These are phyloP conservation scores for Iselma pallidipennis DNA, from an alignment of 2,888 invertebrate genomes.

Conservation along the genomic window DNA sequence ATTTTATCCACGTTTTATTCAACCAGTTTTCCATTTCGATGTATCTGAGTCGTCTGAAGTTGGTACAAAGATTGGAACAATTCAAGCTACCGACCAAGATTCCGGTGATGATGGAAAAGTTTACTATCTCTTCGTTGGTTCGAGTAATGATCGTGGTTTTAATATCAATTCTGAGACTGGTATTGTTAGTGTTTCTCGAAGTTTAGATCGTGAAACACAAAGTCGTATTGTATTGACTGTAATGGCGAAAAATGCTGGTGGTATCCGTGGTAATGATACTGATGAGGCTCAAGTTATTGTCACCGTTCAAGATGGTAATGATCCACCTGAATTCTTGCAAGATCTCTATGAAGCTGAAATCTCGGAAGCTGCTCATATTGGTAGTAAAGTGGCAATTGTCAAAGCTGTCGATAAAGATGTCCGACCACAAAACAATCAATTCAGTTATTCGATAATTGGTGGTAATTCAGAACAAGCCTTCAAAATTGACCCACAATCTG, in stretches of 20 bases:
- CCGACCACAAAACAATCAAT: conserved; percentile 87
- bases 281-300: conserved; percentile 94
- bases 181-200: conserved; percentile 78
- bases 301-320: conserved; percentile 93
- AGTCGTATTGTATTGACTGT: conserved; percentile 88
- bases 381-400: conserved; percentile 75
- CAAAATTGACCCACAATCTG: conserved; percentile 84
- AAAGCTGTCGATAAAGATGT: conserved; percentile 92
- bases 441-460: conserved; percentile 85
- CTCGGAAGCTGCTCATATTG: conserved; percentile 77
- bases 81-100: conserved; percentile 89
- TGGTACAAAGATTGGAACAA: conserved; percentile 81
- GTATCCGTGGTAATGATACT: conserved; percentile 92
- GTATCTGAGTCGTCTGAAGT: conserved; percentile 90
- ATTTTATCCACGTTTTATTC: conserved; percentile 84
- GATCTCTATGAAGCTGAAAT: conserved; percentile 76
- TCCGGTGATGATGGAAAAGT: conserved; percentile 85
- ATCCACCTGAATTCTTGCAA: conserved; percentile 90
- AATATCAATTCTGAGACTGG: conserved; percentile 83
- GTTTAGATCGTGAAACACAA: conserved; percentile 85
- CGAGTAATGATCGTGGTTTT: conserved; percentile 91
- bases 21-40: conserved; percentile 89
- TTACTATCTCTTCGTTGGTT: conserved; percentile 90
- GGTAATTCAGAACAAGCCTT: conserved; percentile 84
- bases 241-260: conserved; percentile 92